Evolutionary conservation across 1,140 invertebrate species (phyloP).

Genomic region (Contarinia nasturtii): DNA sequence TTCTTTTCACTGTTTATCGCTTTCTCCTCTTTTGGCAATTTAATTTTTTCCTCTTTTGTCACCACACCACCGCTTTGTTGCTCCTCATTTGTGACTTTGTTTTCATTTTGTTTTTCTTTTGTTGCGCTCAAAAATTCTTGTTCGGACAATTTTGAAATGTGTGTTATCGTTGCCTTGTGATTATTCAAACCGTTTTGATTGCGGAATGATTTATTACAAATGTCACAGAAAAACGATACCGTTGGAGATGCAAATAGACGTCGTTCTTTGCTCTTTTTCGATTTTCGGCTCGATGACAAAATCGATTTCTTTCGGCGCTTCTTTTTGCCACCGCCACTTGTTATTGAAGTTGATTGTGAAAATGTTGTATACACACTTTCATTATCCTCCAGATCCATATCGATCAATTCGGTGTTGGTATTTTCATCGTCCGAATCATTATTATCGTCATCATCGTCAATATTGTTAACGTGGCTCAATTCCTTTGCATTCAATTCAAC

Average conservation of each 20-base stretch:
- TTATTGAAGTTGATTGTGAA: slow-evolving; percentile 12
- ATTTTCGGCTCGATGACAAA: slow-evolving; percentile 15
- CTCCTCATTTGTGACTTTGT: background rate
- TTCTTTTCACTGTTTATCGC: too few species aligned
- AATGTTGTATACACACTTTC: slow-evolving; percentile 22
- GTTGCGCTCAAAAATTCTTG: slow-evolving; percentile 23
- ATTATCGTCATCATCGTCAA: background rate
- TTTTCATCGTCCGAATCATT: slow-evolving; percentile 13
- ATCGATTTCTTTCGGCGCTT: slow-evolving; percentile 14
- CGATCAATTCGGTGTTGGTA: slow-evolving; percentile 21
- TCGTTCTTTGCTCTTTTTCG: slow-evolving; percentile 6
- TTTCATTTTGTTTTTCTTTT: slow-evolving; percentile 1
- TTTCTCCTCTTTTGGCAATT: too few species aligned
- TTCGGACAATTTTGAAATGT: slow-evolving; percentile 30
- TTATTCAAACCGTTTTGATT: slow-evolving; percentile 25
- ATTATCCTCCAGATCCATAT: slow-evolving; percentile 23
- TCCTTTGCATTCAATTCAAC: background rate
- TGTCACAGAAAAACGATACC: slow-evolving; percentile 20
- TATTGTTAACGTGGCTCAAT: background rate
- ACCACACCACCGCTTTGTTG: too few species aligned
- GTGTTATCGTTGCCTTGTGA: slow-evolving; percentile 29
- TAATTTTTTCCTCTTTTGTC: too few species aligned
- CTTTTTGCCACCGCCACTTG: slow-evolving; percentile 9
- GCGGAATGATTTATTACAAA: slow-evolving; percentile 28
- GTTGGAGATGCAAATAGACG: slow-evolving; percentile 5